Evolutionary conservation across 92 coral and sea anemone genomes (phyloP).

Genomic region (Blastomussa wellsi): DNA sequence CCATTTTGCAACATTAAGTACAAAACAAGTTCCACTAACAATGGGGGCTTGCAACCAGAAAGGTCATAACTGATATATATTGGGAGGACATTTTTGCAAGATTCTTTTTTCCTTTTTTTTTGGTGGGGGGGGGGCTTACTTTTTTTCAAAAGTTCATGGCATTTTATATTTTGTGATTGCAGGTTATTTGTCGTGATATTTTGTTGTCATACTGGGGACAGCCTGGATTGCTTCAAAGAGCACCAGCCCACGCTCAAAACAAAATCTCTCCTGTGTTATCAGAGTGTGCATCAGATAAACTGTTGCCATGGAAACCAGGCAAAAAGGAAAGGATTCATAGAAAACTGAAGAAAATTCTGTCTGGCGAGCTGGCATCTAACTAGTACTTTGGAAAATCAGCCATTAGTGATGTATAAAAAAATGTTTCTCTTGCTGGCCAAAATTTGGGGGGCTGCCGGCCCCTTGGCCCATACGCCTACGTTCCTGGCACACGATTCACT

Average conservation of each 20-base stretch:
- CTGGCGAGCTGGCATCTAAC: conserved; percentile 13
- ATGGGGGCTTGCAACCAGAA: no score
- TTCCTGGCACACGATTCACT: no score
- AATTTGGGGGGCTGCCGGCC: no score
- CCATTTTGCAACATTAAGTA: no score
- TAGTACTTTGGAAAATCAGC: neutral
- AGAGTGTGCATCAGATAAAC: conserved; percentile 55
- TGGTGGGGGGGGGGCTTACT: no score
- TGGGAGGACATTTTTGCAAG: no score
- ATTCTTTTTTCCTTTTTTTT: no score
- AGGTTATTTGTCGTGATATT: conserved; percentile 81
- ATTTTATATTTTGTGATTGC: neutral
- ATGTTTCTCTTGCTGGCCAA: no score
- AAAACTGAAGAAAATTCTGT: conserved; percentile 52
- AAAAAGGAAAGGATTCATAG: conserved; percentile 41
- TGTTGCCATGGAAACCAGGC: conserved; percentile 71
- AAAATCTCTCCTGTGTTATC: conserved; percentile 45
- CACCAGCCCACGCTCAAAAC: conserved; percentile 57
- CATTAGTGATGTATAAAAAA: no score
- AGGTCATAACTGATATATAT: no score
- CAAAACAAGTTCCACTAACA: no score
- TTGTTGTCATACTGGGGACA: conserved; percentile 69
- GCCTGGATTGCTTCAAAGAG: conserved; percentile 73
- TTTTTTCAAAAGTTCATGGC: neutral
- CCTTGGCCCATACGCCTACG: no score